Percentiles rank a stretch among this genome's conserved stretches.
Conservation (phyloP, 2,888 invertebrate genomes). For the Electrophaes corylata region DNA sequence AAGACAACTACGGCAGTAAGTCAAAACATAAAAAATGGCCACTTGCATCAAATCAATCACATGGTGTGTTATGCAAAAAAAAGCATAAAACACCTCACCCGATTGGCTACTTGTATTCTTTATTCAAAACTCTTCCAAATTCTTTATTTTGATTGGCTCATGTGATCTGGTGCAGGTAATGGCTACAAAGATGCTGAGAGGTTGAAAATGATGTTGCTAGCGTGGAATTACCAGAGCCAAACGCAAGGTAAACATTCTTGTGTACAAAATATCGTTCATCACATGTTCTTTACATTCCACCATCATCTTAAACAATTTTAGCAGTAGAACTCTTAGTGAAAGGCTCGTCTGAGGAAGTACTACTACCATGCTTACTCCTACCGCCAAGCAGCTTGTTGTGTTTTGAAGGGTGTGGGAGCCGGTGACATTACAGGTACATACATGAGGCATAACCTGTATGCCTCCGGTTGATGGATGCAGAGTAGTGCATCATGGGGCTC, state of each 20-base stretch:
- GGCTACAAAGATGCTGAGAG: slow-evolving; percentile 92
- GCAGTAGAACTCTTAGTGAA: no score
- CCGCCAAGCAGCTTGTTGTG: no score
- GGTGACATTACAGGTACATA: no score
- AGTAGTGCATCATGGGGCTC: no score
- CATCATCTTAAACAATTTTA: no score
- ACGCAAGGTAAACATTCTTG: slow-evolving; percentile 72
- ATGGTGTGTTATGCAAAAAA: slow-evolving; percentile 62
- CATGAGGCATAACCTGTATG: no score
- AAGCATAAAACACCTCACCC: slow-evolving; percentile 35
- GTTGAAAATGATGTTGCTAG: slow-evolving; percentile 94
- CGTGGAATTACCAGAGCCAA: slow-evolving; percentile 94
- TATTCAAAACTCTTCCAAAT: slow-evolving; percentile 51
- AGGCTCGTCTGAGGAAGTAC: no score
- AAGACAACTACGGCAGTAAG: slow-evolving; percentile 89
- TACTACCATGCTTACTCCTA: no score
- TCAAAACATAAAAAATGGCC: slow-evolving; percentile 50
- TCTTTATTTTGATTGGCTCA: slow-evolving; percentile 72
- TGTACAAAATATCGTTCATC: neutral
- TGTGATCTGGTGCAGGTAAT: slow-evolving; percentile 84
- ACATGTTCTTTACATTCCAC: neutral
- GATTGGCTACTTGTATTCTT: slow-evolving; percentile 36
- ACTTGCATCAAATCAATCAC: slow-evolving; percentile 82
- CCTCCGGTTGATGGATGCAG: no score
- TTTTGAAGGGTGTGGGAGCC: no score